Conservation (phyloP, 2,797 vertebrate species). For the Spinibarbus caldwelli region DNA sequence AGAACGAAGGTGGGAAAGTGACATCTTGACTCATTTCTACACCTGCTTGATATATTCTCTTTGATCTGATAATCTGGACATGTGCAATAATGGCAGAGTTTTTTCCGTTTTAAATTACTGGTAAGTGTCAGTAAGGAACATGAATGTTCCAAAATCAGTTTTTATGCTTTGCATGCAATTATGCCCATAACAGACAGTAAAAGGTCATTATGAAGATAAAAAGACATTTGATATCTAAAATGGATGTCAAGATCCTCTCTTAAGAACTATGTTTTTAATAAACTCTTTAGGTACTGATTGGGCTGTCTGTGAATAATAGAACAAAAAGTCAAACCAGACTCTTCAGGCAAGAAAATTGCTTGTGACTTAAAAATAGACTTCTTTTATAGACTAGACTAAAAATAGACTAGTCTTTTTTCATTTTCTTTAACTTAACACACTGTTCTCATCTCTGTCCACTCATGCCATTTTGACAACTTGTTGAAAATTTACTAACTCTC, state of each 20-base stretch:
- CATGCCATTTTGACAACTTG: slow-evolving; percentile 34
- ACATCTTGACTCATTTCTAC: slow-evolving; percentile 38
- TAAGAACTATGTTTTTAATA: slow-evolving; percentile 3
- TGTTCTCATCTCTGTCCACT: slow-evolving; percentile 36
- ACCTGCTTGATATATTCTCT: slow-evolving; percentile 18
- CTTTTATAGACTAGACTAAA: no score
- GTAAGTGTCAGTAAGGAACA: slow-evolving; percentile 47
- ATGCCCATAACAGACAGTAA: slow-evolving; percentile 60
- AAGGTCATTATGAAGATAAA: slow-evolving; percentile 56
- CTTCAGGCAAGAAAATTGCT: slow-evolving; percentile 38
- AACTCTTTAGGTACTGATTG: slow-evolving; percentile 14
- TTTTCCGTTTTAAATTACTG: no score
- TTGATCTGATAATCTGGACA: slow-evolving; percentile 29
- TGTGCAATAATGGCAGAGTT: slow-evolving; percentile 1
- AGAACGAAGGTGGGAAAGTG: slow-evolving; percentile 18
- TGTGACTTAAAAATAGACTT: slow-evolving; percentile 42
- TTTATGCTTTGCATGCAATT: slow-evolving; percentile 53
- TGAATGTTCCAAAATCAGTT: slow-evolving; percentile 57
- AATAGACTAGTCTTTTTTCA: slow-evolving; percentile 1
- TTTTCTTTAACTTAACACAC: slow-evolving; percentile 12
- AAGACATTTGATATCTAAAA: slow-evolving; percentile 28
- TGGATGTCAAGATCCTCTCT: neutral
- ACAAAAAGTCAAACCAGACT: slow-evolving; percentile 31
- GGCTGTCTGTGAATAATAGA: slow-evolving; percentile 41
- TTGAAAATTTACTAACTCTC: neutral